phyloP scores from a whole-genome alignment of 2,113 vertebrate genomes.

The Oxyura jamaicensis region DNA sequence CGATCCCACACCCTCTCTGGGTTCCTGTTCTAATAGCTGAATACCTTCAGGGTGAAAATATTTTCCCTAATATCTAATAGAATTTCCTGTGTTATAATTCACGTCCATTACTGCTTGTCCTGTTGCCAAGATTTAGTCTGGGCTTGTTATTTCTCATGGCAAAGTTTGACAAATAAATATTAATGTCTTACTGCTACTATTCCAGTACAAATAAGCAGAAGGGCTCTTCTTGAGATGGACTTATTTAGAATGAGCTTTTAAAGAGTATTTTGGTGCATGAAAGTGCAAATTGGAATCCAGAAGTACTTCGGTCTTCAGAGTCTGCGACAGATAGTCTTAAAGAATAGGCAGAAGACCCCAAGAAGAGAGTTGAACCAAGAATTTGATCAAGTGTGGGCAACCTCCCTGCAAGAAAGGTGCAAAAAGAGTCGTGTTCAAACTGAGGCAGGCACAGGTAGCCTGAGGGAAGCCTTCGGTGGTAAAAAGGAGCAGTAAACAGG shows the following conservation, averaged over 20 bases:
- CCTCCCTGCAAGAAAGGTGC: background rate
- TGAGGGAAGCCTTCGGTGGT: background rate
- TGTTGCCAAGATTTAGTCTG: background rate
- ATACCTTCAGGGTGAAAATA: background rate
- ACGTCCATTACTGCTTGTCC: background rate
- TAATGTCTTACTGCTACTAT: accelerated
- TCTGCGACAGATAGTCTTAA: background rate
- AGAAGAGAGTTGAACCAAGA: background rate
- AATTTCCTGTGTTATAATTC: background rate
- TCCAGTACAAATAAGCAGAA: background rate
- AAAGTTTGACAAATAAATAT: background rate
- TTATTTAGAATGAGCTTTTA: background rate
- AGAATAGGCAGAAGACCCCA: background rate
- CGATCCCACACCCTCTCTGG: background rate
- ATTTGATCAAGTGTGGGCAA: background rate
- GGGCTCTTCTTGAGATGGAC: background rate
- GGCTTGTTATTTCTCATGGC: background rate
- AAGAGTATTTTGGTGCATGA: background rate
- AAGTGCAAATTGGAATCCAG: background rate
- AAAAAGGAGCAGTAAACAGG: background rate
- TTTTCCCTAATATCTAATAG: background rate
- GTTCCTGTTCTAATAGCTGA: background rate
- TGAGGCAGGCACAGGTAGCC: accelerated
- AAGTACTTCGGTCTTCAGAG: background rate
- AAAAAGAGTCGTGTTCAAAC: background rate